phyloP scores from a whole-genome alignment of 2,113 vertebrate species.

The Lagenorhynchus albirostris region DNA sequence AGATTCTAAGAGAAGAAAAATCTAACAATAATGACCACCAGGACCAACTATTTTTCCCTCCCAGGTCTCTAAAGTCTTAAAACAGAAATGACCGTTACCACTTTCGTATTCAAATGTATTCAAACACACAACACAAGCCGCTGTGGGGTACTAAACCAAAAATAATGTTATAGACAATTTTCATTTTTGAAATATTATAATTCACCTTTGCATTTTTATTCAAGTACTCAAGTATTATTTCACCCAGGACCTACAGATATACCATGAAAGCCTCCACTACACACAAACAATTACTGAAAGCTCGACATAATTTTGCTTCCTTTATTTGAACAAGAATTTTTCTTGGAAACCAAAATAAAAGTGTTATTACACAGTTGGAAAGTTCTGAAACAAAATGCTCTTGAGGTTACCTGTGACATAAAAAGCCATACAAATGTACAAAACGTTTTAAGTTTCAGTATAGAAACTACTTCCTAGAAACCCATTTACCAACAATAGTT shows the following conservation, averaged over 20 bases:
- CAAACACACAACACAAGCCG: neutral
- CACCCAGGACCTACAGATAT: neutral
- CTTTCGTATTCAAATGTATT: neutral
- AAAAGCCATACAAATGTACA: neutral
- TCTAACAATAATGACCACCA: neutral
- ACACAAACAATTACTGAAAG: neutral
- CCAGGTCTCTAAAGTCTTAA: neutral
- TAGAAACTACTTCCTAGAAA: neutral
- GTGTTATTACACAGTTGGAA: neutral
- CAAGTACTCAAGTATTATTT: neutral
- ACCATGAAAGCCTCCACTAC: neutral
- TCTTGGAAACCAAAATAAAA: slow-evolving; percentile 12
- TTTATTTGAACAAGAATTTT: neutral
- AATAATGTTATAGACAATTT: neutral
- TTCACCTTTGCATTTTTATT: slow-evolving; percentile 29
- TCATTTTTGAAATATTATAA: neutral
- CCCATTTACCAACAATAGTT: neutral
- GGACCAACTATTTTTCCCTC: neutral
- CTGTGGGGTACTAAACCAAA: neutral
- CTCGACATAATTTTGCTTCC: neutral
- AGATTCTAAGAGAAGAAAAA: neutral
- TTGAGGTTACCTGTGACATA: neutral
- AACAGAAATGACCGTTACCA: slow-evolving; percentile 18
- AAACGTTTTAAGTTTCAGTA: neutral
- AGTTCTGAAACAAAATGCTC: slow-evolving; percentile 27